Evolutionary conservation across 2,113 vertebrate genomes (phyloP).

Genomic region (Eptesicus fuscus): DNA sequence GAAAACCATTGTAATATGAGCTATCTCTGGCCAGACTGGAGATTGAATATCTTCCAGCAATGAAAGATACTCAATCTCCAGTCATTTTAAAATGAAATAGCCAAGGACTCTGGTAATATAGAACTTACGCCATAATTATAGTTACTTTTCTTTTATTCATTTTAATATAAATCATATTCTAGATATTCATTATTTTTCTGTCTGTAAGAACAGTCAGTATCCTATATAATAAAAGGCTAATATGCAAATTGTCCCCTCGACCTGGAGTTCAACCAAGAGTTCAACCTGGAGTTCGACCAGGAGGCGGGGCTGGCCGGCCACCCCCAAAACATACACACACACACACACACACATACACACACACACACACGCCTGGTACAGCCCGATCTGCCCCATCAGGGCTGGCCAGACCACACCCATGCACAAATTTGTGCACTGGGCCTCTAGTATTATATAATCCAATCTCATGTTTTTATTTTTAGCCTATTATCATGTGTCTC

Average conservation of each 20-base stretch:
- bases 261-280: too few species aligned
- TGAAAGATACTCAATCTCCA: too few species aligned
- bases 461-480: constrained; percentile 29
- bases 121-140: background rate
- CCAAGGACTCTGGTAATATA: background rate
- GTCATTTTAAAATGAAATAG: constrained; percentile 18
- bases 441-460: background rate
- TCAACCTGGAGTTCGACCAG: too few species aligned
- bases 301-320: too few species aligned
- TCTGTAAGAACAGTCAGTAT: background rate
- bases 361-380: too few species aligned
- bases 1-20: background rate
- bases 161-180: background rate
- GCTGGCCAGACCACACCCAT: too few species aligned
- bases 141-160: background rate
- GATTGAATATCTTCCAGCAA: background rate
- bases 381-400: too few species aligned
- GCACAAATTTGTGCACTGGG: too few species aligned
- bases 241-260: too few species aligned
- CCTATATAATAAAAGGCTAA: too few species aligned
- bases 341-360: too few species aligned
- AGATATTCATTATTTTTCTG: background rate
- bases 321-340: too few species aligned
- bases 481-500: background rate
- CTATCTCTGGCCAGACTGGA: background rate